phyloP scores from a whole-genome alignment of 1,140 invertebrate species.

The Drosophila dunni region DNA sequence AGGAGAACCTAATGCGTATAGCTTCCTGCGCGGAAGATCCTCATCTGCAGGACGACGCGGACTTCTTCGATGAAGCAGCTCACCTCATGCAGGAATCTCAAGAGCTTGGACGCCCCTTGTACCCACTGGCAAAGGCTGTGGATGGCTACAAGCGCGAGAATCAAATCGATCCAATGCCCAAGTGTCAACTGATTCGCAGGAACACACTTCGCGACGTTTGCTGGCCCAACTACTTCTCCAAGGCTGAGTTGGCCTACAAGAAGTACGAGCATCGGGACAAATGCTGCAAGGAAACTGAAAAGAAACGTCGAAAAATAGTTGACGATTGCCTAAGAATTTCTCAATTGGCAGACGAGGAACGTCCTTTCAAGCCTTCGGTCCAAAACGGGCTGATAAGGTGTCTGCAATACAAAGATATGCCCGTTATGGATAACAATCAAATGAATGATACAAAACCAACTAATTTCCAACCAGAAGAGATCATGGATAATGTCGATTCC shows the following conservation, averaged over 20 bases:
- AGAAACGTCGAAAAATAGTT: conserved; percentile 49
- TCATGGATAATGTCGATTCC: conserved; percentile 7
- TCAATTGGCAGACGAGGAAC: conserved; percentile 57
- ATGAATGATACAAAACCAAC: background rate
- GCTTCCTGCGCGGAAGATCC: conserved; percentile 57
- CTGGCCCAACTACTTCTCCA: conserved; percentile 62
- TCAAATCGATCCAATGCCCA: conserved; percentile 49
- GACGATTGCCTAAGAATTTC: conserved; percentile 59
- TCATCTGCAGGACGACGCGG: conserved; percentile 54
- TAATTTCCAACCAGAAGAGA: background rate
- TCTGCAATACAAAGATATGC: conserved; percentile 3
- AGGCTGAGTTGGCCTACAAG: conserved; percentile 59
- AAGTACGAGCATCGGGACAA: conserved; percentile 65
- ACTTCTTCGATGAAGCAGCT: conserved; percentile 53
- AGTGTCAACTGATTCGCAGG: conserved; percentile 37
- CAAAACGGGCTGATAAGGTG: background rate
- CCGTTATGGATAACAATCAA: background rate
- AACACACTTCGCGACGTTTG: conserved; percentile 51
- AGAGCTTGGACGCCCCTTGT: conserved; percentile 52
- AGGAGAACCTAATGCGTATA: conserved; percentile 49
- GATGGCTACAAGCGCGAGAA: conserved; percentile 45
- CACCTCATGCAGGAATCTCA: conserved; percentile 45
- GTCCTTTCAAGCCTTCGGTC: conserved; percentile 35
- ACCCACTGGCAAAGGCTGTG: conserved; percentile 52
- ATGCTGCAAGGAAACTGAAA: conserved; percentile 40